Evolutionary conservation across 1,140 invertebrate species (phyloP).

Genomic region (Brachionus rotundiformis): DNA sequence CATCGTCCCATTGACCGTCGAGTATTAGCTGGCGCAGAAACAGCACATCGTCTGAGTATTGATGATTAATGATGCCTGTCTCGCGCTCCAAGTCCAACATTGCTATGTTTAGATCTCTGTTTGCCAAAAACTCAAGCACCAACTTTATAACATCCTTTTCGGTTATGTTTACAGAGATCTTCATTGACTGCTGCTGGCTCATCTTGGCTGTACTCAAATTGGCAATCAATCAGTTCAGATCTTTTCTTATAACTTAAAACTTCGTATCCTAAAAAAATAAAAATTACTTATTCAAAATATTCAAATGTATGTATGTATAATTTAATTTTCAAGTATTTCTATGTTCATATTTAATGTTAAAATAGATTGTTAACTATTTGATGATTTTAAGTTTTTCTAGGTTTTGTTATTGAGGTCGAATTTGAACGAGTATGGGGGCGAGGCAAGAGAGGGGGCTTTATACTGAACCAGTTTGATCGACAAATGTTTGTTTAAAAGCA

Average conservation of each 20-base stretch:
- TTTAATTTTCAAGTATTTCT: not conserved
- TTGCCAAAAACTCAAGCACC: constrained; percentile 86
- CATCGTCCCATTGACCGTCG: constrained; percentile 97
- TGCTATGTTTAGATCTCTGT: constrained; percentile 74
- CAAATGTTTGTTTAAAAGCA: not conserved
- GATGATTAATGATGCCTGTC: constrained; percentile 83
- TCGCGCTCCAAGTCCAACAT: constrained; percentile 89
- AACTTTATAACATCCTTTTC: constrained; percentile 79
- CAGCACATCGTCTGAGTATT: constrained; percentile 83
- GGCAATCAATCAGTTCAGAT: not conserved
- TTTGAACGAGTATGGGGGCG: not conserved
- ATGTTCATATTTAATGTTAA: constrained; percentile 37
- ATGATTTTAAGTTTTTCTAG: not conserved
- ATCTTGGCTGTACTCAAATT: not conserved
- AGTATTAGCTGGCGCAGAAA: constrained; percentile 87
- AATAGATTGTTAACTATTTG: not conserved
- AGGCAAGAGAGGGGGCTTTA: not conserved
- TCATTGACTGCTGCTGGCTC: constrained; percentile 16
- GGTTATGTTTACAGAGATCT: not conserved
- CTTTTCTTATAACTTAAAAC: not conserved
- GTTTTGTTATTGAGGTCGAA: not conserved
- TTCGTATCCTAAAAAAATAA: not conserved
- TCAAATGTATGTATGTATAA: not conserved
- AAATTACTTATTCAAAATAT: not conserved
- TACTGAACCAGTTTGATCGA: not conserved